Percentiles rank a stretch among this genome's conserved stretches.
Conservation (phyloP, 1,140 invertebrate genomes). For the Hypothenemus hampei region DNA sequence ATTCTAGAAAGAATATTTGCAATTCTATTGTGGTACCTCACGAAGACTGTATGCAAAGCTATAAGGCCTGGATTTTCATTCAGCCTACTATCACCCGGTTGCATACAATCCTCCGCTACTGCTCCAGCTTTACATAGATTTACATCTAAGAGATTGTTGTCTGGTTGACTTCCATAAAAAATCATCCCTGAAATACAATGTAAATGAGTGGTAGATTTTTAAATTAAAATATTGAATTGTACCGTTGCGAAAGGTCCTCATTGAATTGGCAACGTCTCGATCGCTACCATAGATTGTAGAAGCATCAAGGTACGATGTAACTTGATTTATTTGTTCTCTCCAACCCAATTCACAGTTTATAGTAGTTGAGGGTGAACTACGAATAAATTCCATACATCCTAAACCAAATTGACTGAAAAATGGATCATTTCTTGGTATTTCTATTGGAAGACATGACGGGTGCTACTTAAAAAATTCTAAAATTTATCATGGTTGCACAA, state of each 20-base stretch:
- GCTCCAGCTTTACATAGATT: conserved; percentile 61
- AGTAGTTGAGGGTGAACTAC: conserved; percentile 65
- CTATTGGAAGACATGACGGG: conserved; percentile 78
- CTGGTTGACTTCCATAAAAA: conserved; percentile 59
- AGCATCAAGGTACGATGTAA: conserved; percentile 86
- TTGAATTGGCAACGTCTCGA: conserved; percentile 65
- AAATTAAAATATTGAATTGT: not conserved
- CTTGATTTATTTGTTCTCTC: conserved; percentile 71
- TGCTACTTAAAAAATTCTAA: conserved; percentile 51
- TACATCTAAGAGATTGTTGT: conserved; percentile 50
- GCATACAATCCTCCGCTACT: conserved; percentile 63
- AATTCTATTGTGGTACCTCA: conserved; percentile 87
- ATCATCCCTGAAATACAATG: conserved; percentile 52
- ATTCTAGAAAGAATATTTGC: conserved; percentile 68
- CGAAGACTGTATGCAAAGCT: conserved; percentile 80
- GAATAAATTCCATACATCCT: conserved; percentile 68
- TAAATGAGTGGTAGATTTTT: not conserved
- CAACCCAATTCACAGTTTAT: conserved; percentile 66
- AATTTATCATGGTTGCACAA: not conserved
- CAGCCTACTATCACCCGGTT: conserved; percentile 72
- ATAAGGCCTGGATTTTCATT: conserved; percentile 85
- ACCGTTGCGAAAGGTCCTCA: conserved; percentile 68
- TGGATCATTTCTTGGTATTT: conserved; percentile 63
- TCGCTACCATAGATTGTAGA: conserved; percentile 90
- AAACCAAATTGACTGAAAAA: conserved; percentile 66